Percentiles rank a stretch among this genome's conserved stretches.
Conservation (phyloP, 2,797 vertebrate species). For the Artibeus lituratus region DNA sequence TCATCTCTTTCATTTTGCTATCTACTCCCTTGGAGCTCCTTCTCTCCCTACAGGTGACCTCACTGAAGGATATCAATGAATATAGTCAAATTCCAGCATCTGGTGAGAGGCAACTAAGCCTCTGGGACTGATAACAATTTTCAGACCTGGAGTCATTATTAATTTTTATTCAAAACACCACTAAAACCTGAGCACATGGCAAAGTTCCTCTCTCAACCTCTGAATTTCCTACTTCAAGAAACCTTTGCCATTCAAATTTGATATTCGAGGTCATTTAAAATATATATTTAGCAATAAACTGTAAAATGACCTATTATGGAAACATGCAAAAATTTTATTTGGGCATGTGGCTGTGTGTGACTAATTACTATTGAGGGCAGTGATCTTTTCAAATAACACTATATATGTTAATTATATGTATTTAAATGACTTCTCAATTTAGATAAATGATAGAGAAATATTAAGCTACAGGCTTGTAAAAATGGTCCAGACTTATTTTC, state of each 20-base stretch:
- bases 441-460: slow-evolving; percentile 9
- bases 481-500: neutral
- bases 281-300: slow-evolving; percentile 8
- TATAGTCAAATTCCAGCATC: slow-evolving; percentile 41
- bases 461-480: neutral
- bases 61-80: slow-evolving; percentile 64
- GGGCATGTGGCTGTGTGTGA: neutral
- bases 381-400: neutral
- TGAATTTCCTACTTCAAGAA: slow-evolving; percentile 11
- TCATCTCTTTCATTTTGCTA: neutral
- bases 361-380: neutral
- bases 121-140: slow-evolving; percentile 56
- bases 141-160: slow-evolving; percentile 55
- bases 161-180: slow-evolving; percentile 50
- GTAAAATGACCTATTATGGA: neutral
- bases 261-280: slow-evolving; percentile 57
- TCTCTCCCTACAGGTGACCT: slow-evolving; percentile 44
- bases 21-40: neutral
- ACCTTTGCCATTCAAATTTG: slow-evolving; percentile 34
- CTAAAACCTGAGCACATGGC: slow-evolving; percentile 6
- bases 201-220: neutral
- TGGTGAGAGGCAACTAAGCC: slow-evolving; percentile 46
- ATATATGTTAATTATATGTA: neutral
- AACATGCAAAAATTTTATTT: neutral
- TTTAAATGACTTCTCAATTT: neutral